These are phyloP conservation scores for Opisthocomus hoazin DNA, from an alignment of 2,113 vertebrate species.

Conservation along the genomic window DNA sequence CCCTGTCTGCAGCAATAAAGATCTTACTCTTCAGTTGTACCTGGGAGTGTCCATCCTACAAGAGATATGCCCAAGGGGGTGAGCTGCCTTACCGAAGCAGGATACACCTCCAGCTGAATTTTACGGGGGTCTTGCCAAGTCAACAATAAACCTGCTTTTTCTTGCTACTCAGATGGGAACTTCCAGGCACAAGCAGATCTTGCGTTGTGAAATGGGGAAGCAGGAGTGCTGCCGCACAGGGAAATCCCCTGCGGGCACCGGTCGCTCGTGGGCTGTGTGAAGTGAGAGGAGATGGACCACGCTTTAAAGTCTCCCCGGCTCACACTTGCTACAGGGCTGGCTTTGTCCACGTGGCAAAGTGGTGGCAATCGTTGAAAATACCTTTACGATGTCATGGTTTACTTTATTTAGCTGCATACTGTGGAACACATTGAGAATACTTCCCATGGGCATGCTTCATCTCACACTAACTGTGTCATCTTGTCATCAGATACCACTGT, in stretches of 20 bases:
- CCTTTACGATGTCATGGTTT: neutral
- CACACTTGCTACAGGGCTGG: neutral
- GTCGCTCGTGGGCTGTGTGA: neutral
- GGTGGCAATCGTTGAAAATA: neutral
- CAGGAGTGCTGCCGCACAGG: neutral
- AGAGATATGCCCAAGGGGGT: neutral
- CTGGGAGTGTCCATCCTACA: neutral
- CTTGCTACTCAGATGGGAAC: neutral
- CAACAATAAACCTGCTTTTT: neutral
- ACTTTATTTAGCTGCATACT: neutral
- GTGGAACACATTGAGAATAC: neutral
- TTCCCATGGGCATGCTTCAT: neutral
- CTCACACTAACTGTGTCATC: neutral
- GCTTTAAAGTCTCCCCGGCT: neutral
- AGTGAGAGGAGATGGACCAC: neutral
- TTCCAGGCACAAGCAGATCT: neutral
- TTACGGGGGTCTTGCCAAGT: neutral
- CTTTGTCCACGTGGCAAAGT: neutral
- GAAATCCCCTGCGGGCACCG: fast-evolving
- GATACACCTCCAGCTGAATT: neutral
- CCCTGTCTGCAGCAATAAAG: neutral
- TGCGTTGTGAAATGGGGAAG: neutral
- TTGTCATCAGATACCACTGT: neutral
- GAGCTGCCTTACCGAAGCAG: neutral
- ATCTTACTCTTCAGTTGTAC: neutral